These are phyloP conservation scores for Hyphantria cunea DNA, from an alignment of 1,140 invertebrate species.

Conservation along the genomic window DNA sequence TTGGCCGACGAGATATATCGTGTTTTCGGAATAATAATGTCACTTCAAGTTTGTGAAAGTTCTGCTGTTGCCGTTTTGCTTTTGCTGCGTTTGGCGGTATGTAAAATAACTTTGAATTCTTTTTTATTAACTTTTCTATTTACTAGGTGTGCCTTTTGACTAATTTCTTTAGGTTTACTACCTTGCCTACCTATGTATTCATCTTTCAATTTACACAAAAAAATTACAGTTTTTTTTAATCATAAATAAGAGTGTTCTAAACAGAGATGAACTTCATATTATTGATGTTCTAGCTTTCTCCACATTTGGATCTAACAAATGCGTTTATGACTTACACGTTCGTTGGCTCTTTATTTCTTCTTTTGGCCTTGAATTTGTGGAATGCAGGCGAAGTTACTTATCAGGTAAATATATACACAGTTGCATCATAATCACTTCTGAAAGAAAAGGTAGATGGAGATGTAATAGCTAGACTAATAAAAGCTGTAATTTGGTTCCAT, in stretches of 20 bases:
- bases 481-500: no score
- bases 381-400: conserved; percentile 71
- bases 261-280: no score
- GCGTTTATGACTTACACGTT: conserved; percentile 74
- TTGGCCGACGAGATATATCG: conserved; percentile 67
- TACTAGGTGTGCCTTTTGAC: no score
- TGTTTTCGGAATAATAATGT: conserved; percentile 75
- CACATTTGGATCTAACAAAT: conserved; percentile 63
- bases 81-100: conserved; percentile 68
- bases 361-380: conserved; percentile 68
- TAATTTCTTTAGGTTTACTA: no score
- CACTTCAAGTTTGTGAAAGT: conserved; percentile 74
- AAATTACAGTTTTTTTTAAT: no score
- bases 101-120: no score
- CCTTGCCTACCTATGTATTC: no score
- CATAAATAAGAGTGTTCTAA: no score
- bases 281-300: conserved; percentile 48
- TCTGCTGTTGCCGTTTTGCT: conserved; percentile 72
- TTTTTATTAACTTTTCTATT: no score
- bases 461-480: no score
- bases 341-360: conserved; percentile 61
- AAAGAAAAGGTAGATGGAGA: no score
- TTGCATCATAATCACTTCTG: not conserved
- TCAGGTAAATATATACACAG: conserved; percentile 48
- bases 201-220: no score